Evolutionary conservation across 92 coral and sea anemone species (phyloP), one percentile per base, ranked within the genome.

Genomic region (Bergia puertoricense): DNA sequence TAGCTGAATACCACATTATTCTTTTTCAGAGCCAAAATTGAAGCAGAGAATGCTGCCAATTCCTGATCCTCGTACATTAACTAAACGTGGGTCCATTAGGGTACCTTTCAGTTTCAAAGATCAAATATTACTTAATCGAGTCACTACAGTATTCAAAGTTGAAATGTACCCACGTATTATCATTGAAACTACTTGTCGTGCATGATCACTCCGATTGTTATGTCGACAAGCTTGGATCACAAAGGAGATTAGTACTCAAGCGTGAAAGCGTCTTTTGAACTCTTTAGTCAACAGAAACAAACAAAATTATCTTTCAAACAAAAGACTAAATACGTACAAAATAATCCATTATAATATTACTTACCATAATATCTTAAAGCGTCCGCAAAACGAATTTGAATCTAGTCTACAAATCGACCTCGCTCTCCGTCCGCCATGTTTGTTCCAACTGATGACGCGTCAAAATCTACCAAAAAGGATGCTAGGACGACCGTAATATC

Each of bases 51-150:
- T 74, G 78, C 44, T 37, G 78, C 13, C 78, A 38, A 0, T 74
- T 74, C 78, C 0, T 13, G 78, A 74, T 0, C 78, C 78, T 74
- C 44, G 44, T 39, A 0, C 78, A 74, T 41, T 9, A 76, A 42
- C 54, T 76, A 76, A 76, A 76, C 80, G 8, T 76, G 80, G 80
- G 80, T 76, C 54, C 54, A 41, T 76, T 76, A 76, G 80, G 80
- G 80, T 76, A 3, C 23, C 80, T 76, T 42, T 76, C 23, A 0
- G 30, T 41, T 76, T 42, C 54, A 39, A 41, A 10, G 0, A 76
- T 42, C 9, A 41, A 42, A 76, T 11, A 40, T 39, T 30, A 76
- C 54, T 39, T 41, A 76, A 76, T 42, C 23, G 0, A 76, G 44
- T 5, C 78, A 42, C 51, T 42, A 0, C 23, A 39, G 51, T 11